phyloP scores from a whole-genome alignment of 2,888 invertebrate species.

The Tipula confusa region DNA sequence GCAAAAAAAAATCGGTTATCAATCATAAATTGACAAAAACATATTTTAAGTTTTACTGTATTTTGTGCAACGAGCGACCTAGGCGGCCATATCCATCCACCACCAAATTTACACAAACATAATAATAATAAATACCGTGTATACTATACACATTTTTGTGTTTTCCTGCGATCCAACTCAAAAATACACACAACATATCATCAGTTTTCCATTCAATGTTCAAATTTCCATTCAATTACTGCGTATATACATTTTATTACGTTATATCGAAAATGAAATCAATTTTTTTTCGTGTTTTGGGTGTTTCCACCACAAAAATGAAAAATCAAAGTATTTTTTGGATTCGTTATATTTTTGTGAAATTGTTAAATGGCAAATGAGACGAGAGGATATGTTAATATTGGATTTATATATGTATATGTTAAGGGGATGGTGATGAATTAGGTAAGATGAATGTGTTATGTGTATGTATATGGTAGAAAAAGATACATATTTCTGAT shows the following conservation, averaged over 20 bases:
- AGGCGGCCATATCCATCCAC: neutral
- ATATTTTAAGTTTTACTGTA: neutral
- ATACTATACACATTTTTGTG: neutral
- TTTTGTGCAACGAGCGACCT: neutral
- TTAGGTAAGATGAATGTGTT: slow-evolving; percentile 20
- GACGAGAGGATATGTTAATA: neutral
- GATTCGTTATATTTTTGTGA: neutral
- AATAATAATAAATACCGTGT: neutral
- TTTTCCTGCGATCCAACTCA: neutral
- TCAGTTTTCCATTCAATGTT: neutral
- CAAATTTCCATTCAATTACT: neutral
- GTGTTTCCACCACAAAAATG: neutral
- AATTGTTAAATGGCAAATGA: neutral
- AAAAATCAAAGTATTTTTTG: neutral
- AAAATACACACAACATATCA: neutral
- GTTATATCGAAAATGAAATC: neutral
- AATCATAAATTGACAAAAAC: neutral
- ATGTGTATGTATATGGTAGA: neutral
- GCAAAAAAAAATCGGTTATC: neutral
- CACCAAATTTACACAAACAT: neutral
- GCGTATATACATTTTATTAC: neutral
- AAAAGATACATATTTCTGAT: neutral
- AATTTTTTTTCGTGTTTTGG: neutral
- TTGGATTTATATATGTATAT: neutral
- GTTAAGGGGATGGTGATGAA: neutral